A percentile compares a stretch with the other conserved stretches of the same genome.
Conservation (phyloP, 2,888 invertebrate species). For the Cryptophagus acutangulus region DNA sequence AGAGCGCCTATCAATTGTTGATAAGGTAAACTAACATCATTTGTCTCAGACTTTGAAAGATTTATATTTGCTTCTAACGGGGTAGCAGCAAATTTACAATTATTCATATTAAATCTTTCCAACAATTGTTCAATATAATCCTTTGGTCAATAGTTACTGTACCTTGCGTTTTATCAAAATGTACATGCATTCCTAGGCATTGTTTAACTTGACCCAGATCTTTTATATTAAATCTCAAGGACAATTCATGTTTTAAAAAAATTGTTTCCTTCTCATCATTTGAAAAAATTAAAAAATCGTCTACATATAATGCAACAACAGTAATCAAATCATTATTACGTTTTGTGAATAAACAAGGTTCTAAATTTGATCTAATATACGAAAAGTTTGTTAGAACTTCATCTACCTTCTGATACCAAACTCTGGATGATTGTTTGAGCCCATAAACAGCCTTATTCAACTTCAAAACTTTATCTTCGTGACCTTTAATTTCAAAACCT, state of each 20-base stretch:
- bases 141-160: constrained; percentile 16
- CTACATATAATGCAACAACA: constrained; percentile 23
- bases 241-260: constrained; percentile 17
- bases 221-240: constrained; percentile 20
- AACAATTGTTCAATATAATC: constrained; percentile 19
- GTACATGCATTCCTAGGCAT: constrained; percentile 12
- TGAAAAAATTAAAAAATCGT: constrained; percentile 28
- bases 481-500: too few relatives aligned
- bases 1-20: constrained; percentile 13
- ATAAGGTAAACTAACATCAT: constrained; percentile 5
- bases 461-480: too few relatives aligned
- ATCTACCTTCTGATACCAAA: constrained; percentile 21
- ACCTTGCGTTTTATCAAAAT: constrained; percentile 12
- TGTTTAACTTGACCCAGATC: constrained; percentile 21
- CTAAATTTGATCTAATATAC: constrained; percentile 20
- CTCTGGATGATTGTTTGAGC: constrained; percentile 22
- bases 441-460: constrained; percentile 25
- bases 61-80: constrained; percentile 11
- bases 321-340: constrained; percentile 12
- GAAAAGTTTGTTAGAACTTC: constrained; percentile 13
- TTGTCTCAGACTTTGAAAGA: constrained; percentile 1
- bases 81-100: constrained; percentile 18
- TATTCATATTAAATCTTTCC: constrained; percentile 16
- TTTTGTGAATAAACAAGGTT: constrained; percentile 23
- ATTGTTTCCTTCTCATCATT: constrained; percentile 17